Evolutionary conservation across 2,797 vertebrate species (phyloP).

Genomic region (Odontamblyopus lacepedii): DNA sequence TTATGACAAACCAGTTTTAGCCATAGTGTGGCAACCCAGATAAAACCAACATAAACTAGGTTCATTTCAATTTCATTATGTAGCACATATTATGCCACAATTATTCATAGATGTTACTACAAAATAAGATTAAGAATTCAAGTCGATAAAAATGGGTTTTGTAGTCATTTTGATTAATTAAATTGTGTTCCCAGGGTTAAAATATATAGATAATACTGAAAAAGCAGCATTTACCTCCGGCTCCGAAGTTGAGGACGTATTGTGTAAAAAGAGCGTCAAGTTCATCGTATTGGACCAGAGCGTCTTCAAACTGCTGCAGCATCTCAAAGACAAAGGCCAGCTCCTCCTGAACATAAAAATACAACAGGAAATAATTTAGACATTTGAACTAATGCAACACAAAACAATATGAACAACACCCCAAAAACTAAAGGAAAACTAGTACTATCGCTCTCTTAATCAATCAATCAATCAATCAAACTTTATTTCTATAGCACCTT

Average conservation of each 20-base stretch:
- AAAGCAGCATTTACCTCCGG: conserved; percentile 82
- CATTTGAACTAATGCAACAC: background rate
- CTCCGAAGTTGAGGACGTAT: conserved; percentile 97
- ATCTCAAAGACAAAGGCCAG: conserved; percentile 99
- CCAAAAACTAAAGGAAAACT: background rate
- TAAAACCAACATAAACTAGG: no score
- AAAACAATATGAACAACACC: background rate
- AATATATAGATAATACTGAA: background rate
- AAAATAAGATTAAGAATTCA: no score
- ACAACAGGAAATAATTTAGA: background rate
- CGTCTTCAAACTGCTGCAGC: conserved; percentile 98
- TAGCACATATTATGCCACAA: background rate
- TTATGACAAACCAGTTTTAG: no score
- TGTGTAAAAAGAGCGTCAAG: conserved; percentile 98
- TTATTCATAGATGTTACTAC: background rate
- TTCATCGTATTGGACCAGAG: conserved; percentile 97
- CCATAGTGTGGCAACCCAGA: no score
- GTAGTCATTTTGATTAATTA: no score
- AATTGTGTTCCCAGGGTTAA: no score
- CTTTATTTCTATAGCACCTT: no score
- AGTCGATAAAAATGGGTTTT: no score
- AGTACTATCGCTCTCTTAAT: background rate
- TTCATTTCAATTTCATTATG: background rate
- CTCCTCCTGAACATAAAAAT: conserved; percentile 83
- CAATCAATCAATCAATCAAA: no score